Conservation (phyloP, 1,140 invertebrate species). For the Armadillidium nasatum region DNA sequence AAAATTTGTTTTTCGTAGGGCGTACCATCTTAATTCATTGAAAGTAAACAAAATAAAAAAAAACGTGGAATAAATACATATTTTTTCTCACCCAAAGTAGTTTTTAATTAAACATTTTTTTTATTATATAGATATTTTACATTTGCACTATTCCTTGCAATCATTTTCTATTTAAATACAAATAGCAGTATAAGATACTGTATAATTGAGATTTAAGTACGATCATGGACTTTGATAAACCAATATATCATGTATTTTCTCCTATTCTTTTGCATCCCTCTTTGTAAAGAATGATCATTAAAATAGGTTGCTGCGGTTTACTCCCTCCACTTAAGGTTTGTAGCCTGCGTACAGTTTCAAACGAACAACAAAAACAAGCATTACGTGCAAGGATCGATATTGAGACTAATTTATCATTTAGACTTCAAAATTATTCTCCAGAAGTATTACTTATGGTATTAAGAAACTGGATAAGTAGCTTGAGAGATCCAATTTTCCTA, state of each 20-base stretch:
- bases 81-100: no score
- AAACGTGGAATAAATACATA: no score
- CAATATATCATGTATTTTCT: conserved; percentile 1
- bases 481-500: neutral
- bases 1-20: no score
- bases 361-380: neutral
- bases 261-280: neutral
- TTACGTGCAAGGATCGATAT: neutral
- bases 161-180: no score
- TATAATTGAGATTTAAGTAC: no score
- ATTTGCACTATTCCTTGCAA: no score
- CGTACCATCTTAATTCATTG: no score
- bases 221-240: neutral
- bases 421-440: neutral
- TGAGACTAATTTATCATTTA: neutral
- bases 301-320: neutral
- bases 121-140: no score
- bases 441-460: neutral
- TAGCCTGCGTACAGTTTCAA: neutral
- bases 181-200: no score
- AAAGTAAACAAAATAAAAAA: no score
- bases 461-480: neutral
- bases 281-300: neutral
- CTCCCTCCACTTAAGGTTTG: neutral
- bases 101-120: no score